Evolutionary conservation across 2,113 vertebrate species (phyloP), one percentile per base, ranked within the genome.

Genomic region (Eublepharis macularius): DNA sequence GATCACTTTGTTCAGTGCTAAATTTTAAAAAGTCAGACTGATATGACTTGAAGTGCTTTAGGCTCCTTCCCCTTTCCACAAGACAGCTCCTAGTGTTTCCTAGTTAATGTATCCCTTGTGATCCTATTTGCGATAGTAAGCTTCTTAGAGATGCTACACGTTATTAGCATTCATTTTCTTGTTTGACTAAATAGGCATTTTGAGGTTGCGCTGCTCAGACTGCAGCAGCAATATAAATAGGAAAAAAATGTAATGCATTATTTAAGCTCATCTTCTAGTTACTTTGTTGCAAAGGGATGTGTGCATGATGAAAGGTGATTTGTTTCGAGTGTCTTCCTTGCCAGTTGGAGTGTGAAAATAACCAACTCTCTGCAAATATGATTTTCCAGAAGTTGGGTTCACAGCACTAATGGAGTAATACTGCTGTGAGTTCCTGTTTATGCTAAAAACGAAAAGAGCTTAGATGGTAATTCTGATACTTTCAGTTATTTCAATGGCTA

Each of bases 131-230:
- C 79, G 86, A 54, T 10, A 89, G 34, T 60, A 85, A 87, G 11
- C 47, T 16, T 89, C 72, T 82, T 41, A 80, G 1, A 88, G 49
- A 87, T 36, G n/a, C 4, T 54, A 85, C 41, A 36, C 29, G 21
- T 73, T 83, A 90, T 60, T 90, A 89, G 76, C 68, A 91, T 91
- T 76, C 24, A 80, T 93, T 85, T 92, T 69, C 74, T 93, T 86
- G 65, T 81, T 43, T 90, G 65, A 91, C 78, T 93, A 89, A 92
- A 93, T 57, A 92, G 72, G 73, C 45, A 81, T 89, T 90, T 90
- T 87, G 81, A 94, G 86, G 88, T 91, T 77, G 26, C 68, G 82
- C 17, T 36, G n/a, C 21, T 87, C 60, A 29, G 83, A 84, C 82
- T 77, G 91, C 45, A 81, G 75, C 86, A 89, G 70, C 80, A 92